phyloP scores from a whole-genome alignment of 2,797 vertebrate genomes.

The Pangasius djambal region DNA sequence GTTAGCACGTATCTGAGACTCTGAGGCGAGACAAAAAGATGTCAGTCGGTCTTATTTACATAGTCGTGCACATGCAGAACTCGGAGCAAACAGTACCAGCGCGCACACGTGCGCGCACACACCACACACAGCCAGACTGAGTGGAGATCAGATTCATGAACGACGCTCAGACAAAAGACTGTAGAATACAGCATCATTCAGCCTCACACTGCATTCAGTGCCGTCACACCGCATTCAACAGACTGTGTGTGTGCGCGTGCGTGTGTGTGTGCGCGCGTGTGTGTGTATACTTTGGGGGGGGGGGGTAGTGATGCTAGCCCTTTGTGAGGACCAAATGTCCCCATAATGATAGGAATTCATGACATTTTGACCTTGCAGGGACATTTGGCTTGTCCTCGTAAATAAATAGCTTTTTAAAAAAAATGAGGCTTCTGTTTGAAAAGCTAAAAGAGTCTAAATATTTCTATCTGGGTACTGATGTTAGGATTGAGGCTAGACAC shows the following conservation, averaged over 20 bases:
- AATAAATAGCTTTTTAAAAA: neutral
- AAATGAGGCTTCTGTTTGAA: neutral
- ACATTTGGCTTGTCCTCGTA: neutral
- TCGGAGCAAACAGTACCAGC: slow-evolving; percentile 16
- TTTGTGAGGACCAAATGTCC: neutral
- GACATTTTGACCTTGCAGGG: neutral
- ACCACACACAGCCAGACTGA: neutral
- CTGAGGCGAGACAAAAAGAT: neutral
- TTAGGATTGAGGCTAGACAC: neutral
- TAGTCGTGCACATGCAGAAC: neutral
- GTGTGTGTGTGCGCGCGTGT: neutral
- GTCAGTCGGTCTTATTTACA: neutral
- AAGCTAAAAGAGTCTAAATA: neutral
- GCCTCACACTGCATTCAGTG: neutral
- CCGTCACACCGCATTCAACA: neutral
- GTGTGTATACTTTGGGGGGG: neutral
- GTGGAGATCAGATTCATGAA: slow-evolving; percentile 9
- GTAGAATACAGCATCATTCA: slow-evolving; percentile 2
- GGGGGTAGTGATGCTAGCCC: neutral
- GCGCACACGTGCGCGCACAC: neutral
- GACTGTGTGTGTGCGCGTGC: neutral
- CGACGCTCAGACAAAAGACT: neutral
- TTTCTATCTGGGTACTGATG: neutral
- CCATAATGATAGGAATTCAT: neutral
- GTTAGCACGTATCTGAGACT: neutral